phyloP scores from a whole-genome alignment of 2,113 vertebrate genomes.

The Oncorhynchus masou region DNA sequence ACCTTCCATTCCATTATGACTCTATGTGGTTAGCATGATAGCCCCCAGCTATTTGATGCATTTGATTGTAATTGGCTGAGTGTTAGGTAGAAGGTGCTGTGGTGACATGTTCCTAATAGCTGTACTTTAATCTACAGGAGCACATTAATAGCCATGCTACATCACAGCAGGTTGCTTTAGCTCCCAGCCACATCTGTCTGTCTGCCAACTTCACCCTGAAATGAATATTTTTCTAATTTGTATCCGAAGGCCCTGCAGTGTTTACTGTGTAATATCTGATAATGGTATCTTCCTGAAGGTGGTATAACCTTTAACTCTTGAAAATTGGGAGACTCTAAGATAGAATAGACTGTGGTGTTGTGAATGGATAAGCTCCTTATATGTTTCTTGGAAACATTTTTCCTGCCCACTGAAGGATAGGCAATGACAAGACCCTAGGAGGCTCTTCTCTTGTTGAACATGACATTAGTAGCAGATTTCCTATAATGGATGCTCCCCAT shows the following conservation, averaged over 20 bases:
- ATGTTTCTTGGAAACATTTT: background rate
- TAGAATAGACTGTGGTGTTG: background rate
- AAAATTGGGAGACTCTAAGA: background rate
- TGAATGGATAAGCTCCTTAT: background rate
- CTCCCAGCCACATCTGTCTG: too few species aligned
- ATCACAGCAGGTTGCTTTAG: too few species aligned
- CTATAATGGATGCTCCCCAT: background rate
- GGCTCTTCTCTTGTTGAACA: background rate
- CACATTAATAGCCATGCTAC: too few species aligned
- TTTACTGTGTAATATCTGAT: background rate
- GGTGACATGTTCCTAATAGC: too few species aligned
- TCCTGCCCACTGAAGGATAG: background rate
- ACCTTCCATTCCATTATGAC: too few species aligned
- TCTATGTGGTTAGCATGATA: too few species aligned
- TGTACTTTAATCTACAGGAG: too few species aligned
- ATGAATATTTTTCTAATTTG: too few species aligned
- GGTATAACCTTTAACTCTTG: background rate
- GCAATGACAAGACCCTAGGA: background rate
- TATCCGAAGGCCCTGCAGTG: background rate
- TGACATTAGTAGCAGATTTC: background rate
- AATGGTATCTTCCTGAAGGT: background rate
- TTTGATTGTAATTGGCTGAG: too few species aligned
- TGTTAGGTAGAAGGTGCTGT: too few species aligned
- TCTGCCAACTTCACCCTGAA: too few species aligned
- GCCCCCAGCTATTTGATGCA: too few species aligned